Evolutionary conservation across 2,797 vertebrate genomes (phyloP).

Genomic region (Coregonus suidteri): DNA sequence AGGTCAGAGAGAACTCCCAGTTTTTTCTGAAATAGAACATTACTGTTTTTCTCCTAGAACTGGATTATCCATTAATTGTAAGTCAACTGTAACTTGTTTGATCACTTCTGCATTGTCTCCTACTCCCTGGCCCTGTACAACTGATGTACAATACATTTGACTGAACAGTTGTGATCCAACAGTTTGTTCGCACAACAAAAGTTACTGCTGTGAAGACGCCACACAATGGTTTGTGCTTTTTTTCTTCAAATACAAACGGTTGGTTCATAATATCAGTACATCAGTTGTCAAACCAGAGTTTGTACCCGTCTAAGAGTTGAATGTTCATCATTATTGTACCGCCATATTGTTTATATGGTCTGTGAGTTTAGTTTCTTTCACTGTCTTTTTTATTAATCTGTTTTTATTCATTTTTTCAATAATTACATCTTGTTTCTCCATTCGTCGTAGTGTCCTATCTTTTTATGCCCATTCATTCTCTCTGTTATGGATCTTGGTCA

Average conservation of each 20-base stretch:
- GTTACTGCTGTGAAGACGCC: background rate
- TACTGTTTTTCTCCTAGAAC: constrained; percentile 4
- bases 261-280: background rate
- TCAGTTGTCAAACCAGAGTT: background rate
- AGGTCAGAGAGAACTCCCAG: background rate
- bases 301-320: constrained; percentile 2
- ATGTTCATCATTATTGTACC: constrained; percentile 15
- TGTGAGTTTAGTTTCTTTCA: background rate
- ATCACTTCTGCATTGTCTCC: background rate
- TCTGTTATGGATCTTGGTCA: background rate
- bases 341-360: background rate
- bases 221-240: background rate
- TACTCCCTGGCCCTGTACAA: background rate
- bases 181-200: too few species aligned
- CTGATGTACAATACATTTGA: background rate
- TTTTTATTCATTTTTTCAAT: constrained; percentile 4
- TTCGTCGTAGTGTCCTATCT: background rate
- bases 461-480: background rate
- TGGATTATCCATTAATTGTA: too few species aligned
- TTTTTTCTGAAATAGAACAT: constrained; percentile 23
- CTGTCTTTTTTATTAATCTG: background rate
- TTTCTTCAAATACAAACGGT: background rate
- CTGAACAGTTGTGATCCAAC: background rate
- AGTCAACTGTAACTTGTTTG: constrained; percentile 6
- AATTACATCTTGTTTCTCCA: constrained; percentile 15